Base-by-base conservation (phyloP, 2,888 invertebrate genomes). In the Conomelus anceps region DNA sequence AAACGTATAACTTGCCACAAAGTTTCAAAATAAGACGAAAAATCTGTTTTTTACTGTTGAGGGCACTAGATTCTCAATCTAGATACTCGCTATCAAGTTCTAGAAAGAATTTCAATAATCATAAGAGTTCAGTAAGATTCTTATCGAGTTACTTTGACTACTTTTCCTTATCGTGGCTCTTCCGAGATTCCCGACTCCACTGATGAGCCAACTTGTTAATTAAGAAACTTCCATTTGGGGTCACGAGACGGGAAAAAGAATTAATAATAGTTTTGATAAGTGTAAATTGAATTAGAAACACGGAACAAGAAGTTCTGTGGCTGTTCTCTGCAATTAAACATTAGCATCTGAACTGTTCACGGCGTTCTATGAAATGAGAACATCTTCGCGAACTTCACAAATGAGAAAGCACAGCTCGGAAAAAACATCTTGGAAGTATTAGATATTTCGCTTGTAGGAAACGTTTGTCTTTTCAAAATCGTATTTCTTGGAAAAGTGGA, bases 191-290 rank as follows among this genome's bases (percentile, higher is more conserved):
- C n/a, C n/a, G n/a, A 4, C 63, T n/a, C 7, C 63, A 63, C 63
- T 63, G 63, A 63, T 63, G 63, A 63, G 63, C n/a, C n/a, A 63
- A 63, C 63, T 63, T 63, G 63, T 63, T 63, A 63, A 63, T 63
- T 63, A 63, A 20, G n/a, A 63, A 63, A 63, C 63, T 63, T 63
- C n/a, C 63, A 63, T 63, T 63, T 63, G 63, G 13, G 63, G 63
- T 63, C 63, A 63, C 63, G 13, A 34, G 17, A 34, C 9, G 34
- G 13, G 17, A n/a, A 86, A 26, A 86, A 86, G 22, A 86, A 86
- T 86, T 86, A 86, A 86, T 86, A 86, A 86, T 29, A 86, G 86
- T 86, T 86, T 26, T 86, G 86, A 26, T 86, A 86, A 86, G 26
- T 26, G 26, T 86, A 7, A 86, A 86, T 86, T 86, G 29, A 86